These are phyloP conservation scores for Atta cephalotes DNA, from an alignment of 1,140 invertebrate species.

Conservation along the genomic window DNA sequence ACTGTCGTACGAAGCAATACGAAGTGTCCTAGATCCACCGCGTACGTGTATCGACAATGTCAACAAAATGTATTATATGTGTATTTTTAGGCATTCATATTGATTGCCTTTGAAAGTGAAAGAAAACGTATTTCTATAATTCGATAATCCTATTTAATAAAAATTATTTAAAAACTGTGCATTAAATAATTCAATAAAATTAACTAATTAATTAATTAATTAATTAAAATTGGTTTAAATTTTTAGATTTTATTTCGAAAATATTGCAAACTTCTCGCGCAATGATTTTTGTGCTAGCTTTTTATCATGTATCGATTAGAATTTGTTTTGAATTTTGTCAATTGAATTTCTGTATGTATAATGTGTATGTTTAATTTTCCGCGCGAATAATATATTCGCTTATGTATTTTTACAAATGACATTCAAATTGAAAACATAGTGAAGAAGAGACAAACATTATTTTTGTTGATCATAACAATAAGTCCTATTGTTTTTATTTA, in stretches of 20 bases:
- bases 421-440: background rate
- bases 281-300: background rate
- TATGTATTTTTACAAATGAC: background rate
- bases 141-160: conserved; percentile 4
- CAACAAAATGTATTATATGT: background rate
- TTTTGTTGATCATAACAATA: background rate
- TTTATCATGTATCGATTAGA: background rate
- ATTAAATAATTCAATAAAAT: no score
- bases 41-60: background rate
- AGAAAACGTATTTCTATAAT: background rate
- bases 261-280: background rate
- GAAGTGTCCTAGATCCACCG: background rate
- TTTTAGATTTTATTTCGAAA: background rate
- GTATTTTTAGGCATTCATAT: background rate
- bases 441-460: background rate
- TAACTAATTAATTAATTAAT: no score
- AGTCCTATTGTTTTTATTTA: background rate
- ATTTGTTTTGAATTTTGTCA: background rate
- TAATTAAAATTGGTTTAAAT: no score
- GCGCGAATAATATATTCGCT: background rate
- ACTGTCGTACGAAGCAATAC: no score
- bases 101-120: background rate
- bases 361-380: background rate
- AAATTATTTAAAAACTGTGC: background rate
- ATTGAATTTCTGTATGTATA: no score